These are phyloP conservation scores for Lepus americanus DNA, from an alignment of 2,113 vertebrate species.

Conservation along the genomic window DNA sequence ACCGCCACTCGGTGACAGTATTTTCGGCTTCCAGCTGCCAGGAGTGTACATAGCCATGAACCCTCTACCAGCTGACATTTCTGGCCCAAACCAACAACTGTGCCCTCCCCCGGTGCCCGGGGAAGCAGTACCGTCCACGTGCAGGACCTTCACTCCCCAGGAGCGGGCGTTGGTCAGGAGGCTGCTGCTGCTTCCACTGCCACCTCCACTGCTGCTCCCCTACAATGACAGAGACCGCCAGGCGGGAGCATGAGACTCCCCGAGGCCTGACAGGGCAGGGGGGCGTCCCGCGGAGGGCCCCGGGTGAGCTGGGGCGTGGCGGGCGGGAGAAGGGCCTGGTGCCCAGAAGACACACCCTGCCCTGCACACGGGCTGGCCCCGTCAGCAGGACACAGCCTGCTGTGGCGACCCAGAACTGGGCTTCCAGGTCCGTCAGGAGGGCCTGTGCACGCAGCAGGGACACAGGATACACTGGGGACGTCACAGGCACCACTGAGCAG, in stretches of 20 bases:
- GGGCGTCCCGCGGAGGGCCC: neutral
- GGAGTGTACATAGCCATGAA: neutral
- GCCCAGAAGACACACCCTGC: neutral
- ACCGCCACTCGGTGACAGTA: neutral
- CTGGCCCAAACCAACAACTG: neutral
- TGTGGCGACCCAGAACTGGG: neutral
- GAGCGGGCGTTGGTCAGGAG: constrained; percentile 89
- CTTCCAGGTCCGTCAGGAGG: neutral
- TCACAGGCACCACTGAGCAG: rapidly evolving
- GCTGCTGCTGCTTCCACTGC: constrained; percentile 84
- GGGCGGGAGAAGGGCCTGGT: neutral
- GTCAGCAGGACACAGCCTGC: neutral
- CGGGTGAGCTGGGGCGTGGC: rapidly evolving
- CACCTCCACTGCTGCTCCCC: constrained; percentile 80
- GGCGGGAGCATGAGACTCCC: neutral
- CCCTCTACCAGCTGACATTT: neutral
- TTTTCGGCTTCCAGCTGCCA: neutral
- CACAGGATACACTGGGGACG: neutral
- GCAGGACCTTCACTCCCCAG: constrained; percentile 92
- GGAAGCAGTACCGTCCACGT: constrained; percentile 88
- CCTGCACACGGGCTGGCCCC: neutral
- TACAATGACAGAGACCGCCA: constrained; percentile 62
- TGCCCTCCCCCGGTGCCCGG: neutral
- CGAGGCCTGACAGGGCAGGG: neutral
- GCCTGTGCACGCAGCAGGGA: neutral